A percentile compares a stretch with the other conserved stretches of the same genome.
Conservation (phyloP, 1,140 invertebrate species). For the Pemphigus obesinymphae region DNA sequence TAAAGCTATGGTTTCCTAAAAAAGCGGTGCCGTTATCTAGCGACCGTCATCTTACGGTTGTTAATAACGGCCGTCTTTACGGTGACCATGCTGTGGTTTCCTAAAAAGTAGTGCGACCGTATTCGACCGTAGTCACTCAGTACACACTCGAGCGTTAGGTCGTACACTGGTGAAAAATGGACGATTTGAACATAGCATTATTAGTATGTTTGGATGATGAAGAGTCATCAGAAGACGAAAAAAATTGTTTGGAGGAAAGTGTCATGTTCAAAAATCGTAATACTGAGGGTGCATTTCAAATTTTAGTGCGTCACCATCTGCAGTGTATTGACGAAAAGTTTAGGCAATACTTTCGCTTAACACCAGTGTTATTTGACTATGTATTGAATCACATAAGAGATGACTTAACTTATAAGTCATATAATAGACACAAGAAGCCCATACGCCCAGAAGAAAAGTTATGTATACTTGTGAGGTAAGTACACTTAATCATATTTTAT, state of each 20-base stretch:
- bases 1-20: constrained; percentile 23
- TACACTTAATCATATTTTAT: constrained; percentile 19
- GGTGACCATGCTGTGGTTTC: not conserved
- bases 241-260: too few relatives aligned
- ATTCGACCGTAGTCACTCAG: not conserved
- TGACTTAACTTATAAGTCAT: constrained; percentile 16
- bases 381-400: constrained; percentile 3
- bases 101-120: not conserved
- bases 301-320: not conserved
- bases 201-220: not conserved
- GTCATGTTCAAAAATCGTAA: too few relatives aligned
- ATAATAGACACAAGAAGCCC: constrained; percentile 19
- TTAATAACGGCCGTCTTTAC: not conserved
- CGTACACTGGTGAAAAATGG: not conserved
- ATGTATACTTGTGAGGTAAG: constrained; percentile 34
- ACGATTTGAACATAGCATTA: not conserved
- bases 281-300: too few relatives aligned
- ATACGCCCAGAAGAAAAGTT: constrained; percentile 28
- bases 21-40: too few relatives aligned
- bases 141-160: not conserved
- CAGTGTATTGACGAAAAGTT: not conserved
- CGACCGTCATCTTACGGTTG: too few relatives aligned
- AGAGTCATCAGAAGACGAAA: not conserved
- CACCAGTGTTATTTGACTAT: not conserved
- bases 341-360: not conserved